These are phyloP conservation scores for Gymnopithys bicolor DNA, from an alignment of 2,797 vertebrate species.

Conservation along the genomic window DNA sequence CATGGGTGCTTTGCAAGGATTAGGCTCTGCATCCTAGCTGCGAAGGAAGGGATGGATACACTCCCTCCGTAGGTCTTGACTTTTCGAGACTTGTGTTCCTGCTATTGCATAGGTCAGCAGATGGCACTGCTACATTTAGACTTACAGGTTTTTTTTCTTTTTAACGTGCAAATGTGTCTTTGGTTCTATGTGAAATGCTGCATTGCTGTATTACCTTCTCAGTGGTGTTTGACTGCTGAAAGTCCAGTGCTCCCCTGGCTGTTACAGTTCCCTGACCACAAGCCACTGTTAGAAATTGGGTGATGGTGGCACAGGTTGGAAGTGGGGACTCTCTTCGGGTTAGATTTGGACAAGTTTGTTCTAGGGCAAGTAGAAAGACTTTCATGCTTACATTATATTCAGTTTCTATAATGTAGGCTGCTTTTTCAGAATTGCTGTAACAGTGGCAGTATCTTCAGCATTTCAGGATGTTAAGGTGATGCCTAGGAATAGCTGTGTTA, in stretches of 20 bases:
- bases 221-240: neutral
- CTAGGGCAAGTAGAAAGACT: neutral
- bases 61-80: neutral
- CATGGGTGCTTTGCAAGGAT: neutral
- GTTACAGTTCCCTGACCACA: neutral
- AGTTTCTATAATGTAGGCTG: neutral
- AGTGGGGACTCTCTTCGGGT: neutral
- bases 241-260: neutral
- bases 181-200: slow-evolving; percentile 37
- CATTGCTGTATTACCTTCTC: slow-evolving; percentile 40
- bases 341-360: neutral
- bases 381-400: neutral
- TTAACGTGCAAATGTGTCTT: neutral
- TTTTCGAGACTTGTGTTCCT: neutral
- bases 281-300: neutral
- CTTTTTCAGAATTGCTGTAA: neutral
- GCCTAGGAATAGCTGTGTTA: neutral
- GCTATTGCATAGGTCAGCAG: slow-evolving; percentile 63
- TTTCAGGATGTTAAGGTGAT: neutral
- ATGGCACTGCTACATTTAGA: slow-evolving; percentile 71
- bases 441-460: neutral
- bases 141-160: neutral
- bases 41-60: neutral
- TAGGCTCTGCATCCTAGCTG: neutral
- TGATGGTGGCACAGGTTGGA: neutral